Evolutionary conservation across 30 jellyfish, hydroid and myxozoan species (phyloP), one percentile per base, ranked within the genome.

Genomic region (Morbakka virulenta): DNA sequence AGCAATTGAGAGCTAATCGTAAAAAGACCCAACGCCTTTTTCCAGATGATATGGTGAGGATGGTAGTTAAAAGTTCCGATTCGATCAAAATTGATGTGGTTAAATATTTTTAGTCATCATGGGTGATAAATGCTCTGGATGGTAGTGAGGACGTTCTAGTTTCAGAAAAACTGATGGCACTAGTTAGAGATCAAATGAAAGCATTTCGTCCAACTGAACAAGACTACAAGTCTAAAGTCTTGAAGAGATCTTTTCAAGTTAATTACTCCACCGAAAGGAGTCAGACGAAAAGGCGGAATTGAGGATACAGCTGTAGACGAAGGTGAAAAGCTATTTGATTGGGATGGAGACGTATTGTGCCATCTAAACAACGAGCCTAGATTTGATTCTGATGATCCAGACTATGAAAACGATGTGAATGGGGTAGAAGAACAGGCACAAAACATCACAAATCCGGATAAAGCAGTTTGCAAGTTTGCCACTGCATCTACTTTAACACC

Each of bases 91-190:
- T 69, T 27, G 74, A 69, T 69, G 81, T 34, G 1, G 21, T 48
- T 29, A 3, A 48, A 21, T 27, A 27, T 17, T 69, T 69, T 28
- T 31, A 69, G 20, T 73, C 78, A 2, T 75, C 36, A 32, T 69
- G 81, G 81, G 81, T 69, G 36, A 69, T 33, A 29, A 69, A 69
- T 69, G 81, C 81, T n/a, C 20, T 69, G 34, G 81, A 69, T 33
- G 81, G 81, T 17, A 69, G 81, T 48, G 81, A 64, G 49, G 76
- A 64, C 35, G 26, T 24, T 28, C 49, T 64, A 1, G 76, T 64
- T 64, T 64, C 66, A 25, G 81, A 69, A 34, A 29, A 75, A n/a
- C 28, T 69, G 28, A 28, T 69, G 21, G 81, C 74, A 35, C 36
- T 69, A 2, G 81, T 69, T 35, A 75, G 81, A 34, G 76, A 64